These are phyloP conservation scores for Sphenopsis melanotis DNA, from an alignment of 2,797 vertebrate species.

Conservation along the genomic window DNA sequence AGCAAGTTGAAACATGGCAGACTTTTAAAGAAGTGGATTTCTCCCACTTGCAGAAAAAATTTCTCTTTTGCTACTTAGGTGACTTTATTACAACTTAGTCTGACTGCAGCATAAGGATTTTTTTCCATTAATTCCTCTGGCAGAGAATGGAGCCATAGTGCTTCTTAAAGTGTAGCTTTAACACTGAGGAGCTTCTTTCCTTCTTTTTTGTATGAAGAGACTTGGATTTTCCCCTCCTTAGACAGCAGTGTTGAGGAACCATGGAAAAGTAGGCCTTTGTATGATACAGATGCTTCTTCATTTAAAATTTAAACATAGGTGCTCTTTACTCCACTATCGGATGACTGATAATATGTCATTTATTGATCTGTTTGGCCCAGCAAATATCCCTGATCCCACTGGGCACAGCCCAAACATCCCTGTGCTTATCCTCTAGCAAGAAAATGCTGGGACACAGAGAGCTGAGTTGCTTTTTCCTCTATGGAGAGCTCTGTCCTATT, in stretches of 20 bases:
- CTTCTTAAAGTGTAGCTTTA: not conserved
- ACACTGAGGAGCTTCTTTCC: not conserved
- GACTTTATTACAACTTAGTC: not conserved
- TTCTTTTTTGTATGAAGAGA: not conserved
- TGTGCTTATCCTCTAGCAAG: not conserved
- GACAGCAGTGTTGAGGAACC: not conserved
- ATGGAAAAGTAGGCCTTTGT: not conserved
- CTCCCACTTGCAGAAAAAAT: not conserved
- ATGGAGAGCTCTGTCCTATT: not conserved
- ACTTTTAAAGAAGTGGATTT: not conserved
- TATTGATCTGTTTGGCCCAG: not conserved
- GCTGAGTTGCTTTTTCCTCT: not conserved
- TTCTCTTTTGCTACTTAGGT: not conserved
- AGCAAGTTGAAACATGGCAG: not conserved
- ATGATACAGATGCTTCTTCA: not conserved
- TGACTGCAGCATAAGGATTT: not conserved
- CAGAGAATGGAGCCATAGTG: not conserved
- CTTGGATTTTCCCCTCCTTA: not conserved
- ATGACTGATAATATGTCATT: not conserved
- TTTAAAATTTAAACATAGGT: not conserved
- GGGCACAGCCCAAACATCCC: not conserved
- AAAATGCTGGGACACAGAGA: not conserved
- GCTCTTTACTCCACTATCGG: not conserved
- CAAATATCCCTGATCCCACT: not conserved
- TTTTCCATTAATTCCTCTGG: not conserved